Evolutionary conservation across 2,888 invertebrate species (phyloP).

Genomic region (Eudasyphora cyanicolor): DNA sequence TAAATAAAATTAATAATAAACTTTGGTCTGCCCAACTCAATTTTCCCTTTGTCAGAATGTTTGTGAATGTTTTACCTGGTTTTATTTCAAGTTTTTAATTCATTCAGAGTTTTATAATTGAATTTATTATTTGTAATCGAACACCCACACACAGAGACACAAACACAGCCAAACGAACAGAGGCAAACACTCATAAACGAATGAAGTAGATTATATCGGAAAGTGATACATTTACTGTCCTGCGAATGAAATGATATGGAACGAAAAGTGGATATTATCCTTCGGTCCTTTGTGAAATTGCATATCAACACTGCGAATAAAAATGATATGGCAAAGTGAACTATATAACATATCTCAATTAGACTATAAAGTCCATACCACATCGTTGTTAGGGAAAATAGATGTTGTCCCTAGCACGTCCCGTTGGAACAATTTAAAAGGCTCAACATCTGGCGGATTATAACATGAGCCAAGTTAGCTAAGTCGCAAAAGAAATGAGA

Average conservation of each 20-base stretch:
- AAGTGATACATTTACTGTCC: neutral
- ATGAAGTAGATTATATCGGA: slow-evolving; percentile 19
- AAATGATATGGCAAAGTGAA: too few relatives aligned
- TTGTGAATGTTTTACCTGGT: neutral
- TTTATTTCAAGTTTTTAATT: slow-evolving; percentile 2
- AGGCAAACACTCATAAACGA: slow-evolving; percentile 5
- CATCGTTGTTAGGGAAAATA: too few relatives aligned
- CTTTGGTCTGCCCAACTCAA: neutral
- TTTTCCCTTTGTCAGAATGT: neutral
- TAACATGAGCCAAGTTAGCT: too few relatives aligned
- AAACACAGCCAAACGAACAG: too few relatives aligned
- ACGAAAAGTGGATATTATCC: neutral
- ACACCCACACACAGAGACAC: neutral
- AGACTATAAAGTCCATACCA: too few relatives aligned
- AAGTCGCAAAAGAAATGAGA: too few relatives aligned
- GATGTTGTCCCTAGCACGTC: too few relatives aligned
- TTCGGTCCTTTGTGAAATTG: neutral
- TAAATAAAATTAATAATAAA: slow-evolving; percentile 9
- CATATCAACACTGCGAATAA: too few relatives aligned
- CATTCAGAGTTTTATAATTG: slow-evolving; percentile 21
- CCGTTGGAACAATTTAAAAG: too few relatives aligned
- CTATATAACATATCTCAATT: too few relatives aligned
- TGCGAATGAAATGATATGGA: neutral
- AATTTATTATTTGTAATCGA: slow-evolving; percentile 23
- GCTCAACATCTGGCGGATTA: too few relatives aligned